Percentiles rank a stretch among this genome's conserved stretches.
phyloP scores from a whole-genome alignment of 2,797 vertebrate genomes.

The Phyllotis vaccarum region DNA sequence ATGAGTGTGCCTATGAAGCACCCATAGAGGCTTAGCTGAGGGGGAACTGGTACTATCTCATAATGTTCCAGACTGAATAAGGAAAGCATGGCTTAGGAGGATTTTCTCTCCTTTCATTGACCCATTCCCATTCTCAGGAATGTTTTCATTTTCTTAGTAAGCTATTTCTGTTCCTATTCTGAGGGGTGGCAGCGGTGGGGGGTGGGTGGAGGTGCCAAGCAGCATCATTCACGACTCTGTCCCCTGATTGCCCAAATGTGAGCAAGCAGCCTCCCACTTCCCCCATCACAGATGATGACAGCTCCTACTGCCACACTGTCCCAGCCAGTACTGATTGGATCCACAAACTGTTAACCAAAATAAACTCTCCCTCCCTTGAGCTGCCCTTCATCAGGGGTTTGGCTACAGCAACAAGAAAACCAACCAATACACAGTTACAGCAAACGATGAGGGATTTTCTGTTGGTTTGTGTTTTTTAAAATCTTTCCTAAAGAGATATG shows the following conservation, averaged over 20 bases:
- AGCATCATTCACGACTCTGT: not conserved
- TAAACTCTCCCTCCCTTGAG: not conserved
- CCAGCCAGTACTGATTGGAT: not conserved
- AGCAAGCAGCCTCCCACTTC: not conserved
- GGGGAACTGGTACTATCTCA: not conserved
- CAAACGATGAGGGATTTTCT: not conserved
- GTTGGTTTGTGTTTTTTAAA: not conserved
- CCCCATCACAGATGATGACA: not conserved
- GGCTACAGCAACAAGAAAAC: not conserved
- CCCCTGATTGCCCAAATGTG: not conserved
- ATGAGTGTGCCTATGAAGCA: not conserved
- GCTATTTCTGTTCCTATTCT: not conserved
- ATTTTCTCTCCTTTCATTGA: not conserved
- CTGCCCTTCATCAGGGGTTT: not conserved
- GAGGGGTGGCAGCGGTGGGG: not conserved
- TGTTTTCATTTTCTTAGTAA: not conserved
- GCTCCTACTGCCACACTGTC: not conserved
- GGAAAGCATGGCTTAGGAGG: not conserved
- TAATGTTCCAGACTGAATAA: not conserved
- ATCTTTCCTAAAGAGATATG: not conserved
- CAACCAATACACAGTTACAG: not conserved
- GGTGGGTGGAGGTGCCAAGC: not conserved
- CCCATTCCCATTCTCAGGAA: not conserved
- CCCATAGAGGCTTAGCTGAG: not conserved
- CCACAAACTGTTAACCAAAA: not conserved